Evolutionary conservation across 2,113 vertebrate genomes (phyloP).

Genomic region (Atrichornis clamosus): DNA sequence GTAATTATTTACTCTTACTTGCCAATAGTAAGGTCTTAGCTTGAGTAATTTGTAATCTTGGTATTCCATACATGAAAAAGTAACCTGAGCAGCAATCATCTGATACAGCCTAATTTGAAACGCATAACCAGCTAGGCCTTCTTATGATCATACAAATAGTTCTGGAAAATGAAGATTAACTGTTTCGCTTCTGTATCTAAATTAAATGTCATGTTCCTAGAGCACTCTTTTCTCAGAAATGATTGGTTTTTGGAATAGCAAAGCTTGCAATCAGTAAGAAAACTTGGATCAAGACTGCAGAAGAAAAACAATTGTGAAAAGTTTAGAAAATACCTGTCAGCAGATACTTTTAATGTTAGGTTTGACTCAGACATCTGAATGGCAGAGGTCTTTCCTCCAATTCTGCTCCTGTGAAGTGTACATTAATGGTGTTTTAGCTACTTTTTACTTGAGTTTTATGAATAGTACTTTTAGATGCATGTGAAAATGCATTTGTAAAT

Average conservation of each 20-base stretch:
- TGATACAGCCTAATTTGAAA: neutral
- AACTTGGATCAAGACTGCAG: neutral
- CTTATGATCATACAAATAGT: neutral
- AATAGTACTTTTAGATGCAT: neutral
- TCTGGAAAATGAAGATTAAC: neutral
- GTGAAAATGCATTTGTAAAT: neutral
- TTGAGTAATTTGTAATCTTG: neutral
- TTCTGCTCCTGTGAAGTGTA: neutral
- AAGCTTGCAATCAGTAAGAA: neutral
- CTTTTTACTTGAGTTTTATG: neutral
- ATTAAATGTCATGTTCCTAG: neutral
- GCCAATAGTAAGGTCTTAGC: neutral
- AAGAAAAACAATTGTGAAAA: neutral
- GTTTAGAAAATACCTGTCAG: neutral
- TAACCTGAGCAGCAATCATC: neutral
- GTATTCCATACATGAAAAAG: neutral
- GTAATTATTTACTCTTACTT: neutral
- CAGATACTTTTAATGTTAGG: neutral
- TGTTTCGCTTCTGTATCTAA: neutral
- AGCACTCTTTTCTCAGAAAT: neutral
- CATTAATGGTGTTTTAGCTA: neutral
- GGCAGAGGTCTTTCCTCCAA: neutral
- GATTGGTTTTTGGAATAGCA: neutral
- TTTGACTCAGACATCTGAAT: neutral
- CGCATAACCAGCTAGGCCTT: neutral